These are phyloP conservation scores for Glareola pratincola DNA, from an alignment of 2,113 vertebrate genomes.

Conservation along the genomic window DNA sequence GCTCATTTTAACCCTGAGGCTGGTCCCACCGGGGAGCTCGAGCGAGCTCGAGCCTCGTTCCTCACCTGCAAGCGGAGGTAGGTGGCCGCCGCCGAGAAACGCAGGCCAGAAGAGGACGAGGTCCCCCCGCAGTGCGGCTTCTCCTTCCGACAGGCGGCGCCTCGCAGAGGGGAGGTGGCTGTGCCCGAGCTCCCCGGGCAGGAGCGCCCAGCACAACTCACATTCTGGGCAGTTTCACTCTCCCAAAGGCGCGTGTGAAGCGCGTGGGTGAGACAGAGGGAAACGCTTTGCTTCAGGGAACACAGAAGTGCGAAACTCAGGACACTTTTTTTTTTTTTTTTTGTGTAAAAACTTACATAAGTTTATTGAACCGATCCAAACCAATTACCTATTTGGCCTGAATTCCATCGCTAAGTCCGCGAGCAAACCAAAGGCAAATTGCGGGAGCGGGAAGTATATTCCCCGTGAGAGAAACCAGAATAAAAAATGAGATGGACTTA, in stretches of 20 bases:
- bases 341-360: slow-evolving; percentile 44
- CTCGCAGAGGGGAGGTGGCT: background rate
- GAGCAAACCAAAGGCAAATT: slow-evolving; percentile 14
- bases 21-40: background rate
- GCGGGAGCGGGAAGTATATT: background rate
- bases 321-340: background rate
- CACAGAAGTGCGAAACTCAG: background rate
- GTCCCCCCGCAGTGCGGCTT: background rate
- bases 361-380: slow-evolving; percentile 56
- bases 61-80: background rate
- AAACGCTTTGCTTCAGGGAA: background rate
- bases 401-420: slow-evolving; percentile 31
- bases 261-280: rapidly evolving
- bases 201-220: background rate
- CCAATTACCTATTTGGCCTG: slow-evolving; percentile 23
- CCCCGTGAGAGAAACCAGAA: slow-evolving; percentile 49
- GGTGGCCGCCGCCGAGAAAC: background rate
- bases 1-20: background rate
- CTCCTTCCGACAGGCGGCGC: background rate
- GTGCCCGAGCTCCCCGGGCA: background rate
- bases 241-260: background rate
- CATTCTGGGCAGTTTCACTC: background rate
- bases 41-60: rapidly evolving
- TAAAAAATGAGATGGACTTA: slow-evolving; percentile 57
- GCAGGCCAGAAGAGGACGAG: background rate